phyloP scores from a whole-genome alignment of 1,140 invertebrate species.

The Psix sp. region DNA sequence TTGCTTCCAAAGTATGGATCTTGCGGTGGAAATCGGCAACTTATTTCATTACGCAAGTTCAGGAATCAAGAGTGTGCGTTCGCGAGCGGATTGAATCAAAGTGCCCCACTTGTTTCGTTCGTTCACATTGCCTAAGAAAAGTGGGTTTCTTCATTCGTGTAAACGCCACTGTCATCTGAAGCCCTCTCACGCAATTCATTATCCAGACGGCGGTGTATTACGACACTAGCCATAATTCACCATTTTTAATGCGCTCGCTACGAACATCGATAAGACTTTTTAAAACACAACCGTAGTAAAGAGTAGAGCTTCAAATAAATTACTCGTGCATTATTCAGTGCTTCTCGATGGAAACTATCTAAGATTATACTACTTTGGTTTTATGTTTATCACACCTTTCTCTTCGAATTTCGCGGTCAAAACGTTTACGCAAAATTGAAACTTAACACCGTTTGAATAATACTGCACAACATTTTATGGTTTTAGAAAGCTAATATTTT shows the following conservation, averaged over 20 bases:
- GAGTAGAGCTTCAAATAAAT: conserved; percentile 24
- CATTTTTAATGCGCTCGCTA: conserved; percentile 29
- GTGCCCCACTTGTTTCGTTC: conserved; percentile 23
- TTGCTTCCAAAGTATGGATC: too few species aligned
- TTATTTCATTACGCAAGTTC: too few species aligned
- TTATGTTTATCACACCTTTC: conserved; percentile 21
- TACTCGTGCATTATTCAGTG: conserved; percentile 36
- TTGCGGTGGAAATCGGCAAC: too few species aligned
- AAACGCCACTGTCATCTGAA: conserved; percentile 47
- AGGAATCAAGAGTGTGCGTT: too few species aligned
- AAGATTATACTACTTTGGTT: conserved; percentile 20
- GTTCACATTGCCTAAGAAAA: conserved; percentile 36
- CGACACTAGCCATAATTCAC: conserved; percentile 37
- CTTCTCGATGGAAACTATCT: conserved; percentile 26
- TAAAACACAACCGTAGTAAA: conserved; percentile 24
- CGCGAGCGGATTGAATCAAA: conserved; percentile 30
- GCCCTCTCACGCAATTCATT: conserved; percentile 48
- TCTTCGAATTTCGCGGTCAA: conserved; percentile 23
- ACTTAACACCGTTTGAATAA: too few species aligned
- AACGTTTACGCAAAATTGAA: conserved; percentile 19
- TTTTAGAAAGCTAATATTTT: too few species aligned
- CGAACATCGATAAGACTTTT: conserved; percentile 38
- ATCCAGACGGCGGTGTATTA: conserved; percentile 18
- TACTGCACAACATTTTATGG: too few species aligned
- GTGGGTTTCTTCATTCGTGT: conserved; percentile 47